Conservation (phyloP, 2,113 vertebrate genomes). For the Amazona guildingii region DNA sequence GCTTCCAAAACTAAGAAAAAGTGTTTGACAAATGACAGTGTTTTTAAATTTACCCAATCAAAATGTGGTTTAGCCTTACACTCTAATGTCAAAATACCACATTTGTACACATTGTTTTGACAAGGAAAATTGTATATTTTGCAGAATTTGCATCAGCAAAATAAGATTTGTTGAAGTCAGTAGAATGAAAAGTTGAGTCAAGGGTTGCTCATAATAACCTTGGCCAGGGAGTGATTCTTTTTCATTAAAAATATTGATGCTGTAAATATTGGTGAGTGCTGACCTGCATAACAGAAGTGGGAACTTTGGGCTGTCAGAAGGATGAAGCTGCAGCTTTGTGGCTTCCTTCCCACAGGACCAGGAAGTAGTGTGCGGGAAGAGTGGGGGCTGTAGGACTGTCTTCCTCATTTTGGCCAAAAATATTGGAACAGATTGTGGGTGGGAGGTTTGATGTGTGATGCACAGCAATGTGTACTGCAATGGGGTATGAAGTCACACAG, state of each 20-base stretch:
- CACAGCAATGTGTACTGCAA: accelerated
- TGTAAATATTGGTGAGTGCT: not conserved
- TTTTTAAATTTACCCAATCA: not conserved
- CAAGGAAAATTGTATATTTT: not conserved
- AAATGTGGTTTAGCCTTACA: not conserved
- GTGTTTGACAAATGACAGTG: not conserved
- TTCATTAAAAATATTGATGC: not conserved
- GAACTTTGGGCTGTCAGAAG: not conserved
- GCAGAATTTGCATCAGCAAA: not conserved
- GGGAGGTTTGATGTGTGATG: accelerated
- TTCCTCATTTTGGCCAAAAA: not conserved
- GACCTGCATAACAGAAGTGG: not conserved
- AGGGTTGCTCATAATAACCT: accelerated
- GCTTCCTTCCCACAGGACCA: not conserved
- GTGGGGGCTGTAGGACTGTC: not conserved
- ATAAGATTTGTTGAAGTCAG: not conserved
- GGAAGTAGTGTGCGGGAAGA: too few species aligned
- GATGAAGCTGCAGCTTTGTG: not conserved
- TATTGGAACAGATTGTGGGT: not conserved
- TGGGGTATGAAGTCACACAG: accelerated
- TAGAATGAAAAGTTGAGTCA: not conserved
- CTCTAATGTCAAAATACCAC: not conserved
- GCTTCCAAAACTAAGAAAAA: not conserved
- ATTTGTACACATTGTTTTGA: not conserved
- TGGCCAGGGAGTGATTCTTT: not conserved